Conservation (phyloP, 2,797 vertebrate genomes). For the Halcyon chelicuti region DNA sequence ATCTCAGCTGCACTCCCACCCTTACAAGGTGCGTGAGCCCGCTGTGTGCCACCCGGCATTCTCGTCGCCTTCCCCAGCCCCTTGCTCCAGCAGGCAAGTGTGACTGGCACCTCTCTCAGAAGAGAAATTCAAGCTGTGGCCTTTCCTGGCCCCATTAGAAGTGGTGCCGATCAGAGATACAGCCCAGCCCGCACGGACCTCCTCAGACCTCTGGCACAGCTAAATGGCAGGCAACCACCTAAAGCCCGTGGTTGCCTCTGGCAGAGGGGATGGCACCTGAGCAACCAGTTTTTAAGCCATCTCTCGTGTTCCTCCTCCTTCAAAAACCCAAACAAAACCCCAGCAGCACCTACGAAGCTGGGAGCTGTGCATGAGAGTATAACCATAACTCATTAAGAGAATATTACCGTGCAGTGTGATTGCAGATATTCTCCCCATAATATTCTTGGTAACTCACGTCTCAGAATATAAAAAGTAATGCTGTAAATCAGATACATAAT, state of each 20-base stretch:
- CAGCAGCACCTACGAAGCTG: neutral
- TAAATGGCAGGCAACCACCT: neutral
- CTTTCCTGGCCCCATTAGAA: neutral
- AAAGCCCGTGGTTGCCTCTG: neutral
- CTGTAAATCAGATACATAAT: neutral
- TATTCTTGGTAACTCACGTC: neutral
- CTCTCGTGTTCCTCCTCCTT: neutral
- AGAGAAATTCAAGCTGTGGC: neutral
- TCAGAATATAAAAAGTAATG: neutral
- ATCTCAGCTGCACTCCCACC: neutral
- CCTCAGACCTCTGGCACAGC: neutral
- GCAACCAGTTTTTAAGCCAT: neutral
- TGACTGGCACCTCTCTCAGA: neutral
- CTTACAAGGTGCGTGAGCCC: neutral
- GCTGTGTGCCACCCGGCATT: too few species aligned
- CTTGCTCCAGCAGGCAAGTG: rapidly evolving
- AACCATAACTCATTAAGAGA: neutral
- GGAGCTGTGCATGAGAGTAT: neutral
- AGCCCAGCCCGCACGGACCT: rapidly evolving
- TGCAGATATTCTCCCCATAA: neutral
- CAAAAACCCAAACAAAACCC: neutral
- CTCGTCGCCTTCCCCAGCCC: neutral
- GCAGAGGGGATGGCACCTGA: neutral
- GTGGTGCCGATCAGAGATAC: neutral
- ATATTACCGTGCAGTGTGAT: neutral